These are phyloP conservation scores for Ciona savignyi DNA, from an alignment of 23 tunicate species.

Conservation along the genomic window DNA sequence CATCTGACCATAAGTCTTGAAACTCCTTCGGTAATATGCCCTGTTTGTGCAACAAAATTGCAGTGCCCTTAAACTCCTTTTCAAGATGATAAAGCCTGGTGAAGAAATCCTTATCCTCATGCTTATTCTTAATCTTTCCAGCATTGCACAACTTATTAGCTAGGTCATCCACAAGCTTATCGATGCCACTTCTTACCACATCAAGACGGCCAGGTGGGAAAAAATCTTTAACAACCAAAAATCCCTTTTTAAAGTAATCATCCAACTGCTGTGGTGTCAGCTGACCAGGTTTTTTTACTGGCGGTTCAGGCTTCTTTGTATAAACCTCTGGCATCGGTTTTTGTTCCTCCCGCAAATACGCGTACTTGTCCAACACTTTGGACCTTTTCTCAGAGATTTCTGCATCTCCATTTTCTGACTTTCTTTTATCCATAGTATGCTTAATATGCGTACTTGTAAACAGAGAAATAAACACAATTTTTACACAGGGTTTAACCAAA, in stretches of 20 bases:
- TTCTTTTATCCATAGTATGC: no score
- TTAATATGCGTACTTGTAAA: no score
- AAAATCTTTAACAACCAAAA: conserved; percentile 60
- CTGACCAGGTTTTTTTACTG: conserved; percentile 66
- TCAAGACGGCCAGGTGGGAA: conserved; percentile 40
- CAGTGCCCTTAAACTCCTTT: conserved; percentile 74
- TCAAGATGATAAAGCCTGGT: conserved; percentile 62
- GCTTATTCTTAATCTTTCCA: conserved; percentile 72
- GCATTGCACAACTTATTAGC: conserved; percentile 67
- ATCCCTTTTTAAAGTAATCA: conserved; percentile 88
- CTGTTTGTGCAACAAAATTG: conserved; percentile 65
- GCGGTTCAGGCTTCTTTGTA: conserved; percentile 50
- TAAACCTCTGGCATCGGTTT: conserved; percentile 63
- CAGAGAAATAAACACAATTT: no score
- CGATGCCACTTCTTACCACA: conserved; percentile 43
- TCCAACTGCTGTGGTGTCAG: conserved; percentile 54
- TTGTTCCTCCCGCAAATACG: conserved; percentile 12
- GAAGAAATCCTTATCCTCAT: conserved; percentile 73
- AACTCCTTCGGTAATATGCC: conserved; percentile 68
- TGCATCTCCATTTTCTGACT: no score
- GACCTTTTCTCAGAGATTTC: no score
- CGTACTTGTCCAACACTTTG: conserved; percentile 15
- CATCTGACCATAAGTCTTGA: conserved; percentile 67
- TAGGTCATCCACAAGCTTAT: conserved; percentile 45
- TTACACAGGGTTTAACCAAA: no score